Percentiles rank a stretch among this genome's conserved stretches.
Conservation (phyloP, 2,888 invertebrate species). For the Clivina fossor region DNA sequence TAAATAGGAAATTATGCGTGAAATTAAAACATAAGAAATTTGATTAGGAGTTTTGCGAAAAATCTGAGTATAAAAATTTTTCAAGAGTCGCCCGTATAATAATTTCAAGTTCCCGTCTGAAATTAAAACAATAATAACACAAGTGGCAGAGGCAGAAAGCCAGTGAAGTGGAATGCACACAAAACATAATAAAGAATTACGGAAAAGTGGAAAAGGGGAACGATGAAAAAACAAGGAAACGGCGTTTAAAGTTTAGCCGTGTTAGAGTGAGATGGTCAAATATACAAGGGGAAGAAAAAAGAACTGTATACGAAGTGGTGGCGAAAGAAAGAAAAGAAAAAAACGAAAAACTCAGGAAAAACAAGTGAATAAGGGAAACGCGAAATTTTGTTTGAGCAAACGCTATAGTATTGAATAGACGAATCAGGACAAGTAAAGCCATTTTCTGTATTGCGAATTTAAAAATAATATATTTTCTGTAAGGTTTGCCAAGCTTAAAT, state of each 20-base stretch:
- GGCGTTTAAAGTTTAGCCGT: too few relatives aligned
- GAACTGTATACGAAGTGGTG: background rate
- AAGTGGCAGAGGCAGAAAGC: constrained; percentile 19
- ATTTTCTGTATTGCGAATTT: too few relatives aligned
- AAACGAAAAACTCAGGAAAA: constrained; percentile 5
- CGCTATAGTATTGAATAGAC: too few relatives aligned
- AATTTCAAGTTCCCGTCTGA: constrained; percentile 25
- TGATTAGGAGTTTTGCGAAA: background rate
- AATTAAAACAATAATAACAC: constrained; percentile 27
- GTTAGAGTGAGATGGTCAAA: background rate
- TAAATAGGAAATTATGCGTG: too few relatives aligned
- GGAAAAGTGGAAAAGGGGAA: constrained; percentile 8
- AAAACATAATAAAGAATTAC: constrained; percentile 30
- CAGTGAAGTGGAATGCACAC: constrained; percentile 25
- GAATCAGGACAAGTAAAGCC: too few relatives aligned
- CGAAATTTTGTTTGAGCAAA: background rate
- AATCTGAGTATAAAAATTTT: background rate
- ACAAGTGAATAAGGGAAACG: background rate
- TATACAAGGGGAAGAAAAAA: background rate
- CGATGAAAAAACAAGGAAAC: constrained; percentile 3
- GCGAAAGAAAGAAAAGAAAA: background rate
- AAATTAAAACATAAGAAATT: too few relatives aligned
- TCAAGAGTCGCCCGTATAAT: constrained; percentile 7
- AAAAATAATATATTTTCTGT: too few relatives aligned
- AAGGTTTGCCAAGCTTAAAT: too few relatives aligned